Percentiles rank a stretch among this genome's conserved stretches.
Conservation (phyloP, 2,888 invertebrate genomes). For the Selenia dentaria region DNA sequence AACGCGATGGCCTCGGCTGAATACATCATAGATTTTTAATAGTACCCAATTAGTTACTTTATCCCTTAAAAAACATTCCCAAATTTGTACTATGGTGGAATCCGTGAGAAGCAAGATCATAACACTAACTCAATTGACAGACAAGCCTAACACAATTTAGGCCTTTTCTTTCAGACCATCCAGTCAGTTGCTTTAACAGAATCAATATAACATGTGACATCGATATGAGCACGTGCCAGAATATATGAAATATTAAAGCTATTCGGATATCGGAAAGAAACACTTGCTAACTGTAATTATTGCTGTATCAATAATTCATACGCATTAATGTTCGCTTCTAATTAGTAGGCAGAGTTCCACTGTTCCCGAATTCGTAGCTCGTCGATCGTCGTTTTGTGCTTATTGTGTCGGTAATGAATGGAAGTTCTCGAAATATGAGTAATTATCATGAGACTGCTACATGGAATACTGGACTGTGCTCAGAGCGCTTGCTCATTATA, state of each 20-base stretch:
- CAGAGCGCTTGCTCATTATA: no score
- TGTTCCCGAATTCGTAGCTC: constrained; percentile 41
- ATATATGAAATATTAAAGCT: not conserved
- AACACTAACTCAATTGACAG: no score
- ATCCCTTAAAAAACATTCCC: no score
- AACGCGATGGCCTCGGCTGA: no score
- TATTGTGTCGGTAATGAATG: constrained; percentile 20
- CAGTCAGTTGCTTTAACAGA: no score
- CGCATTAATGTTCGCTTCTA: constrained; percentile 39
- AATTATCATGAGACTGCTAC: not conserved
- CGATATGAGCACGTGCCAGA: not conserved
- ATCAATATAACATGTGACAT: no score
- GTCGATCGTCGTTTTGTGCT: constrained; percentile 17
- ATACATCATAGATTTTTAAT: no score
- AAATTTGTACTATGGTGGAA: no score
- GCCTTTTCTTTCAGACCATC: no score
- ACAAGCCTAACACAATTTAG: no score
- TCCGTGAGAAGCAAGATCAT: no score
- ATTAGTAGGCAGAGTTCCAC: constrained; percentile 40
- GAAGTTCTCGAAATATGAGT: constrained; percentile 2
- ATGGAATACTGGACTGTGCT: not conserved
- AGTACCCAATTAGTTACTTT: no score
- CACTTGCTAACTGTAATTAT: constrained; percentile 33
- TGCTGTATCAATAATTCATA: constrained; percentile 39
- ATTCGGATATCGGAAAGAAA: constrained; percentile 3